These are phyloP conservation scores for Homarus americanus DNA, from an alignment of 1,140 invertebrate genomes.

Conservation along the genomic window DNA sequence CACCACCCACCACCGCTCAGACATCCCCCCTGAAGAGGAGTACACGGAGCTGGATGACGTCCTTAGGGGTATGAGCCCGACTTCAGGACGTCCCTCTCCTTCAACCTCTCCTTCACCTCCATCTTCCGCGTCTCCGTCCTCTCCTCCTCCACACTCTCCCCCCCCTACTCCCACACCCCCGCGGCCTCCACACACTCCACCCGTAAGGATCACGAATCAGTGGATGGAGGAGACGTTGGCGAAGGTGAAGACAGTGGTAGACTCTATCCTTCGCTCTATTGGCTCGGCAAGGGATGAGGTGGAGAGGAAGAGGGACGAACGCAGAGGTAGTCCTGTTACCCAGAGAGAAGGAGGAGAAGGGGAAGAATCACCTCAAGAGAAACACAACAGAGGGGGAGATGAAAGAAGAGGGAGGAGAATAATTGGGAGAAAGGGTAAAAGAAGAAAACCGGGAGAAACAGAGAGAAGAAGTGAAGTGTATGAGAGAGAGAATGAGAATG, in stretches of 20 bases:
- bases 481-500: conserved; percentile 3
- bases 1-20: conserved; percentile 44
- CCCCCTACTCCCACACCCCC: neutral
- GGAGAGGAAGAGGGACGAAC: conserved; percentile 3
- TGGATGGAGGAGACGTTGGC: conserved; percentile 62
- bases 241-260: conserved; percentile 67
- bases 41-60: conserved; percentile 2
- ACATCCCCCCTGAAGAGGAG: conserved; percentile 65
- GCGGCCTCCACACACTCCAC: neutral
- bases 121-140: neutral
- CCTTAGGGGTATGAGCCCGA: neutral
- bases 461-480: neutral
- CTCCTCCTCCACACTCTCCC: neutral
- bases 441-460: neutral
- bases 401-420: neutral
- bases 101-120: neutral
- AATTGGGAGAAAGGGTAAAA: neutral
- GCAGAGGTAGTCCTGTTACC: neutral
- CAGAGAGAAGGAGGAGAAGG: neutral
- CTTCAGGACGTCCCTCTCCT: neutral
- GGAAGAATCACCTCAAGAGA: neutral
- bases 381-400: neutral
- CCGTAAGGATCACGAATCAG: conserved; percentile 13
- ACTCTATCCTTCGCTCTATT: conserved; percentile 57
- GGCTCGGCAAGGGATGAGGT: conserved; percentile 24